Base-by-base conservation (phyloP, 2,113 vertebrate species). In the Leptodactylus fuscus region DNA sequence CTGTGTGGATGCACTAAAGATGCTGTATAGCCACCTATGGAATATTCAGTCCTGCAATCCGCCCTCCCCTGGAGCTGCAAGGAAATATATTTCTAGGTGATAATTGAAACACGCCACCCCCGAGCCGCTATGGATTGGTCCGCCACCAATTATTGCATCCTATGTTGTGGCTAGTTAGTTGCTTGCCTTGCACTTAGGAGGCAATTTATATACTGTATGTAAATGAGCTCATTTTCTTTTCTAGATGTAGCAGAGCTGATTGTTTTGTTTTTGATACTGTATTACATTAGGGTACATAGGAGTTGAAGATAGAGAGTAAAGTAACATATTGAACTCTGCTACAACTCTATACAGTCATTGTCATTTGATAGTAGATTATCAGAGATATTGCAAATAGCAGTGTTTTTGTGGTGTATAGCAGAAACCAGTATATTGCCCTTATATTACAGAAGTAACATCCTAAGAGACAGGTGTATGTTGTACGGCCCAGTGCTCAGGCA, bases 31-130 rank as follows among this genome's bases (percentile, higher is more conserved):
- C 20, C 75, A 1, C 51, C 15, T 79, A 41, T 58, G 41, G 41
- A 41, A 58, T 38, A 34, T 58, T 38, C 51, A n/a, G 34, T 2
- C 11, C 8, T 32, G 34, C 76, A 5, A 36, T 24, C 51, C 76
- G 27, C 76, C 77, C 77, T 41, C 2, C 51, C 53, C 53, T 13
- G 11, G 20, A 36, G 76, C 51, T 36, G 34, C 51, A 27, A 8
- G 51, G 22, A 58, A 79, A 58, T 60, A 16, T 20, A 80, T 62
- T 44, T 27, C 77, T 62, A 80, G 77, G 77, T 80, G 77, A 60
- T 80, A 62, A 80, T 80, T 80, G 77, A 80, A 80, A 62, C 11
- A 1, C 27, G 5, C 34, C 51, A 2, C 36, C 55, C 75, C 55
- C 22, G 53, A 6, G 77, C 24, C 9, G n/a, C 18, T 38, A 41